Percentiles rank a stretch among this genome's conserved stretches.
Conservation (phyloP, 1,140 invertebrate species). For the Trichogramma pretiosum region DNA sequence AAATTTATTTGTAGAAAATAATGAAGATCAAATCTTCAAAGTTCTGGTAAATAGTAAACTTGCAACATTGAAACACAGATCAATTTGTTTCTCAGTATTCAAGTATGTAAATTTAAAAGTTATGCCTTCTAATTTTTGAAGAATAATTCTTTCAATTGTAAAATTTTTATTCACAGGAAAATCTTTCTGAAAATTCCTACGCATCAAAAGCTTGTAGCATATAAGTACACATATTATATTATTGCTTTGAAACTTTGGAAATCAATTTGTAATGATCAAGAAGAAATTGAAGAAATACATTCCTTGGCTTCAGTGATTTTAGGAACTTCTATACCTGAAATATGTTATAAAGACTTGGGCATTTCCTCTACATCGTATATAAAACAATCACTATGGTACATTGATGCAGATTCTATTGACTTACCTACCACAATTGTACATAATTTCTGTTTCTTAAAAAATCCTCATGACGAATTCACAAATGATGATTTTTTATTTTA, state of each 20-base stretch:
- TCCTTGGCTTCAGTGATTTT: slow-evolving; percentile 28
- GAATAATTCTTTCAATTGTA: too few species aligned
- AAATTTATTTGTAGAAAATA: slow-evolving; percentile 28
- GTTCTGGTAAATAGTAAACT: slow-evolving; percentile 31
- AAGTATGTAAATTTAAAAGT: slow-evolving; percentile 23
- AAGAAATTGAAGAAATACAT: slow-evolving; percentile 28
- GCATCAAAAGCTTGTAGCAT: slow-evolving; percentile 26
- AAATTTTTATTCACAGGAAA: slow-evolving; percentile 27
- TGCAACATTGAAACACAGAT: slow-evolving; percentile 22
- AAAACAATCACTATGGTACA: slow-evolving; percentile 28
- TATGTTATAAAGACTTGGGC: slow-evolving; percentile 24
- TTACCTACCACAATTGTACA: slow-evolving; percentile 23
- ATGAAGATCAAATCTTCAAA: slow-evolving; percentile 35
- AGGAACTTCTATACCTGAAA: slow-evolving; percentile 25
- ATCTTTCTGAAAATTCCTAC: slow-evolving; percentile 24
- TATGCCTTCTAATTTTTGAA: background rate
- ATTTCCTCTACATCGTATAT: slow-evolving; percentile 25
- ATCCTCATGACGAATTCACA: slow-evolving; percentile 5
- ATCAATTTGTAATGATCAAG: slow-evolving; percentile 24
- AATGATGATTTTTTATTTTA: too few species aligned
- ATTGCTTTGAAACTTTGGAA: slow-evolving; percentile 35
- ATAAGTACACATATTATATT: slow-evolving; percentile 35
- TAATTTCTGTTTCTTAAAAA: slow-evolving; percentile 30
- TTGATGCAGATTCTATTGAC: slow-evolving; percentile 29
- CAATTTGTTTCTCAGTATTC: slow-evolving; percentile 32